Evolutionary conservation across 2,113 vertebrate genomes (phyloP).

Genomic region (Rutilus rutilus): DNA sequence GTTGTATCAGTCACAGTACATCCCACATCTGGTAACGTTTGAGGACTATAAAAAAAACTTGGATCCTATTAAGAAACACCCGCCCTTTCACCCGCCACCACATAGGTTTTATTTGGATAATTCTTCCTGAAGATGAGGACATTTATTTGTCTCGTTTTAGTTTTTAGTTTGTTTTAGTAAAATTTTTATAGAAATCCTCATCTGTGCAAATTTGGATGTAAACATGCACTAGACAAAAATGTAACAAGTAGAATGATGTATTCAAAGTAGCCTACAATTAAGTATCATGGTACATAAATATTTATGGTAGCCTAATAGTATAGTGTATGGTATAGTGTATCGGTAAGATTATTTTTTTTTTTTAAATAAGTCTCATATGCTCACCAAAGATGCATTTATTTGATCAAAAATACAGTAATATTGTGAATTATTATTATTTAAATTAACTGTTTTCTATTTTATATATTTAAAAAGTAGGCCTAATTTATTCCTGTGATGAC

Average conservation of each 20-base stretch:
- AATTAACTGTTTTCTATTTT: no score
- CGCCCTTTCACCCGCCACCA: neutral
- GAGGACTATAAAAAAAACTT: neutral
- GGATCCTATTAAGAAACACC: constrained; percentile 1
- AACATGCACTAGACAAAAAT: neutral
- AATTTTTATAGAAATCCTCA: neutral
- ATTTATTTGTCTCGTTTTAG: neutral
- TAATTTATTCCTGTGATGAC: no score
- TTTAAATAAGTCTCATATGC: no score
- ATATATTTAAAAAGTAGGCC: no score
- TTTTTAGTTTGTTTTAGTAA: neutral
- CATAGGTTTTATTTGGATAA: neutral
- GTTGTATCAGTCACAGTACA: neutral
- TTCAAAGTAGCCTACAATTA: neutral
- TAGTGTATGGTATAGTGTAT: no score
- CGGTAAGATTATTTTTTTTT: no score
- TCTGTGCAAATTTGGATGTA: neutral
- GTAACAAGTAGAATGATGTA: neutral
- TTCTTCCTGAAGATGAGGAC: neutral
- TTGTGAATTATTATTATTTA: no score
- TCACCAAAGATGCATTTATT: no score
- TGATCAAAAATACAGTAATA: no score
- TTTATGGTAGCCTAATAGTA: neutral
- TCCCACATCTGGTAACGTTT: constrained; percentile 36
- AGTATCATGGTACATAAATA: neutral